A percentile compares a stretch with the other conserved stretches of the same genome.
Evolutionary conservation across 2,113 vertebrate species (phyloP).

Genomic region (Aplodontia rufa): DNA sequence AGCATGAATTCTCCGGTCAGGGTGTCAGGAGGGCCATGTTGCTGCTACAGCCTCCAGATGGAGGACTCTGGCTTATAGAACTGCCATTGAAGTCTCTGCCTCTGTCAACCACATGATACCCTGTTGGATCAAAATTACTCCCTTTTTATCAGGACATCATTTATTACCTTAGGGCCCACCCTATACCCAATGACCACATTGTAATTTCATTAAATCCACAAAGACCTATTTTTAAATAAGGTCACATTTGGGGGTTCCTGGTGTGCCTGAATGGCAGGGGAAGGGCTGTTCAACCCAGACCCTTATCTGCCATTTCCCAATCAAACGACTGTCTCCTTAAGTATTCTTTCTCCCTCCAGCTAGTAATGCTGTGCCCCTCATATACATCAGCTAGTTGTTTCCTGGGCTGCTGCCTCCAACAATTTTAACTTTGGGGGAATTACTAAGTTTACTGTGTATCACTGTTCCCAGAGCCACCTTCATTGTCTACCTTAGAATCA

Average conservation of each 20-base stretch:
- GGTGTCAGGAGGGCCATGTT: neutral
- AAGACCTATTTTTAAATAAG: neutral
- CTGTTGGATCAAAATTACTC: neutral
- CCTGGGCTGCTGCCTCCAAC: neutral
- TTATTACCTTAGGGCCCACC: neutral
- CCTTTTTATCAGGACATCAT: neutral
- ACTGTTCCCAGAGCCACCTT: neutral
- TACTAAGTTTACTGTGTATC: neutral
- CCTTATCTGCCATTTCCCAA: neutral
- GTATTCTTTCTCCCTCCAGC: neutral
- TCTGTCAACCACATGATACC: neutral
- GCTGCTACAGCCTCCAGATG: neutral
- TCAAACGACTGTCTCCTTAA: neutral
- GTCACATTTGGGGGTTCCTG: neutral
- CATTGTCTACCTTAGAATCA: neutral
- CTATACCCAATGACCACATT: neutral
- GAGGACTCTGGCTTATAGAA: neutral
- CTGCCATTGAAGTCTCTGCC: neutral
- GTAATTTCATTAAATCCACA: neutral
- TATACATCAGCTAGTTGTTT: neutral
- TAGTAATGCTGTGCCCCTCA: neutral
- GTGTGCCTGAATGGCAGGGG: neutral
- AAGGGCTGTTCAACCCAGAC: neutral
- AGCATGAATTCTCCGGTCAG: neutral
- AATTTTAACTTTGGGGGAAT: constrained; percentile 6